phyloP scores from a whole-genome alignment of 2,797 vertebrate genomes.

The Pseudochirops cupreus region DNA sequence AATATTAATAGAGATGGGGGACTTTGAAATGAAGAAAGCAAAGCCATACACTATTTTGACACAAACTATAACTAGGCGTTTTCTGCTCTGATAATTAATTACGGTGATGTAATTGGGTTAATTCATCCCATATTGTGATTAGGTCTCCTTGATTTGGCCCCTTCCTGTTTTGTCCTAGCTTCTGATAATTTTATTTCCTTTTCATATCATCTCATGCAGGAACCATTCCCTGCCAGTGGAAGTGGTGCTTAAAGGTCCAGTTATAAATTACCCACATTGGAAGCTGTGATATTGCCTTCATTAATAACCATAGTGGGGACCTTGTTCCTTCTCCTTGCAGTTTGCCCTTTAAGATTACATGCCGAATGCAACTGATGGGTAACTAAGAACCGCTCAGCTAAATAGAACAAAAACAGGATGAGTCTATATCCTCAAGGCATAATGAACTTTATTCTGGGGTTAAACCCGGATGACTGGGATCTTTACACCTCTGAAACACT shows the following conservation, averaged over 20 bases:
- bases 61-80: background rate
- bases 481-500: fast-evolving
- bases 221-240: too few relatives aligned
- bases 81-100: background rate
- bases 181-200: background rate
- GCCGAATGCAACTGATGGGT: too few relatives aligned
- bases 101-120: background rate
- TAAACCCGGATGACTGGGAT: background rate
- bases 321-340: background rate
- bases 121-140: background rate
- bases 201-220: background rate
- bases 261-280: background rate
- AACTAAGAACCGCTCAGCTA: too few relatives aligned
- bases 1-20: background rate
- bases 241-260: background rate
- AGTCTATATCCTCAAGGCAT: too few relatives aligned
- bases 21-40: background rate
- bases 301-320: background rate
- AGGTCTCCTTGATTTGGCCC: fast-evolving
- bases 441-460: too few relatives aligned
- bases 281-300: background rate
- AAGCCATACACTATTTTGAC: background rate
- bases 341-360: background rate
- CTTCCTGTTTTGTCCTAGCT: background rate
- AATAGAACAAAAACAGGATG: background rate